phyloP scores from a whole-genome alignment of 2,113 vertebrate genomes.

The Phyllostomus hastatus region DNA sequence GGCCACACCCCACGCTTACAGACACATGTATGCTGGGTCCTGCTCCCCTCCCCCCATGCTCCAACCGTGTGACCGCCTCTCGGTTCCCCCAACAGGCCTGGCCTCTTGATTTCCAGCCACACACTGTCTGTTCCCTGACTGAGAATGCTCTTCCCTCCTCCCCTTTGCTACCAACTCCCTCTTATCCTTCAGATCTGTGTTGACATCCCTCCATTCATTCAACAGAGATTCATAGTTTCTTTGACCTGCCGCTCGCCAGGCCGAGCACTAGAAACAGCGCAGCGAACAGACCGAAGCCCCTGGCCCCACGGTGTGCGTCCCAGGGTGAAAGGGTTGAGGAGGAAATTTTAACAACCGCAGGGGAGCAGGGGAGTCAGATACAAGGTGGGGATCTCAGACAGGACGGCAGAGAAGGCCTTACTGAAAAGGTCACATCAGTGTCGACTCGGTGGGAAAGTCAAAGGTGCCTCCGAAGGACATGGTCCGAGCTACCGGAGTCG shows the following conservation, averaged over 20 bases:
- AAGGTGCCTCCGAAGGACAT: neutral
- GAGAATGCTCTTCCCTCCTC: neutral
- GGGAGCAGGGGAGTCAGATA: neutral
- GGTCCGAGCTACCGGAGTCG: neutral
- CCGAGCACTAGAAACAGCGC: neutral
- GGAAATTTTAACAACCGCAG: neutral
- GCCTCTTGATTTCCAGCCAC: neutral
- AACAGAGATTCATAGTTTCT: neutral
- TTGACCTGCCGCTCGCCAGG: neutral
- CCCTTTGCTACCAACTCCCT: neutral
- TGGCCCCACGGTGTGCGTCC: fast-evolving
- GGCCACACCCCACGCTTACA: neutral
- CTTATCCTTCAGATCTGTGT: neutral
- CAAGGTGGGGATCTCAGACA: neutral
- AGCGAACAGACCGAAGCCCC: neutral
- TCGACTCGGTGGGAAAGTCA: neutral
- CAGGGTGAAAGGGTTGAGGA: neutral
- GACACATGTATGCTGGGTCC: neutral
- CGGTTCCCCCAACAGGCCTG: neutral
- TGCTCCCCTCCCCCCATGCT: neutral
- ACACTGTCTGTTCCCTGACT: neutral
- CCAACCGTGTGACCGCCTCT: neutral
- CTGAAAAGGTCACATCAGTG: neutral
- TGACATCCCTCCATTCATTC: neutral
- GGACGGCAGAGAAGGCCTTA: neutral